Base-by-base conservation (phyloP, 2,113 vertebrate genomes). In the Gallinago undulata region DNA sequence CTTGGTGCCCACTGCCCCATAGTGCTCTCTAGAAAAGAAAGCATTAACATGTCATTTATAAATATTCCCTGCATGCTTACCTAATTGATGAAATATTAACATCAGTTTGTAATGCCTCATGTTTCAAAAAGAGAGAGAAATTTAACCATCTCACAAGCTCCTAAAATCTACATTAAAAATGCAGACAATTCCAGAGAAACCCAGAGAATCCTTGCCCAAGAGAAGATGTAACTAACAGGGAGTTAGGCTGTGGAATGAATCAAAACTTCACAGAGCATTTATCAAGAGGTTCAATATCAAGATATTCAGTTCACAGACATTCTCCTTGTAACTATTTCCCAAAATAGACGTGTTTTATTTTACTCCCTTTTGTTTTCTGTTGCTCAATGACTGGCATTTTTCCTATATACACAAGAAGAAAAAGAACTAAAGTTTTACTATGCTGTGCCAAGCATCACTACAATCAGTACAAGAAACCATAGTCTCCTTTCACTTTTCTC, bases 331-430 rank as follows among this genome's bases (percentile, higher is more conserved):
- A 86, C 90, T 41, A 4, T n/a, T 77, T 75, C 90, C 83, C 90
- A 94, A 89, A 92, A 76, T 10, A 63, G 56, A 48, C 66, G 17
- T 19, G 70, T 64, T 81, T 57, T 70, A n/a, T 75, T 64, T 51
- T 51, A 35, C 25, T 77, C 53, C 47, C 56, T 84, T 73, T 72
- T 76, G 70, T 59, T 82, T 83, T 62, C 82, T 93, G 39, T 56
- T 86, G 47, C 73, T 87, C 82, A 72, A 35, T 62, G 84, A 92
- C 53, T 59, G 87, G 83, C 86, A 74, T 59, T 94, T 91, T 84
- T 39, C 55, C 35, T 25, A 45, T 24, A 23, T 18, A 23, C 21
- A 45, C 21, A 22, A 55, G 76, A 64, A 73, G 88, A 84, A 70
- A 67, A n/a, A 80, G 30, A 33, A 80, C 12, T 13, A 12, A 18